Percentiles rank a stretch among this genome's conserved stretches.
Conservation (phyloP, 2,888 invertebrate species). For the Phymatocera aterrima region DNA sequence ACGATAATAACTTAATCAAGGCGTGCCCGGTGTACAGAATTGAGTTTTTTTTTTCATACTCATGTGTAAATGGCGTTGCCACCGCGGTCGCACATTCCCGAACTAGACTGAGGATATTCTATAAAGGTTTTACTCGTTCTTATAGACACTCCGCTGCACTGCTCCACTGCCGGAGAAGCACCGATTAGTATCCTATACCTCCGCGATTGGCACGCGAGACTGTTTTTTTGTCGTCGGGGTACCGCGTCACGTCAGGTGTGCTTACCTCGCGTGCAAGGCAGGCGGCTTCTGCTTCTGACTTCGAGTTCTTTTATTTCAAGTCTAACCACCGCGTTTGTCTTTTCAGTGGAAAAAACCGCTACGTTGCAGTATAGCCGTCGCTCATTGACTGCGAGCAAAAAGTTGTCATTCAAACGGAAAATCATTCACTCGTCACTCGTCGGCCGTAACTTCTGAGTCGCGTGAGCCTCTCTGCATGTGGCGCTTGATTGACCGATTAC, state of each 20-base stretch:
- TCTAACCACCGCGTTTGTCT: conserved; percentile 27
- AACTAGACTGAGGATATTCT: conserved; percentile 62
- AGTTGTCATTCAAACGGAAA: neutral
- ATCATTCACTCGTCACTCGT: neutral
- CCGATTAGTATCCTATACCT: conserved; percentile 29
- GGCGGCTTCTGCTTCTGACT: neutral
- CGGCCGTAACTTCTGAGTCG: too few species aligned
- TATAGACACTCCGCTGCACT: too few species aligned
- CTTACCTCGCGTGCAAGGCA: conserved; percentile 16
- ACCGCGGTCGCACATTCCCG: conserved; percentile 58
- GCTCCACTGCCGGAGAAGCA: conserved; percentile 45
- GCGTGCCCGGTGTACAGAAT: neutral
- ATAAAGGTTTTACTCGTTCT: conserved; percentile 62
- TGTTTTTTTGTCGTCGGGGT: neutral
- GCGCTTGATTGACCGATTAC: neutral
- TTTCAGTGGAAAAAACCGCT: conserved; percentile 3
- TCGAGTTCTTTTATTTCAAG: conserved; percentile 2
- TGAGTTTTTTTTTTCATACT: neutral
- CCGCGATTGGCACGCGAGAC: conserved; percentile 38
- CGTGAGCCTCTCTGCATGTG: neutral
- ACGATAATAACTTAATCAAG: conserved; percentile 34
- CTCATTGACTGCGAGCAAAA: too few species aligned
- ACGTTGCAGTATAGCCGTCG: neutral
- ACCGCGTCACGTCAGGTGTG: neutral
- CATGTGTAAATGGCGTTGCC: conserved; percentile 44